Percentiles rank a stretch among this genome's conserved stretches.
Conservation (phyloP, 2,888 invertebrate species). For the Parelbella ahira region DNA sequence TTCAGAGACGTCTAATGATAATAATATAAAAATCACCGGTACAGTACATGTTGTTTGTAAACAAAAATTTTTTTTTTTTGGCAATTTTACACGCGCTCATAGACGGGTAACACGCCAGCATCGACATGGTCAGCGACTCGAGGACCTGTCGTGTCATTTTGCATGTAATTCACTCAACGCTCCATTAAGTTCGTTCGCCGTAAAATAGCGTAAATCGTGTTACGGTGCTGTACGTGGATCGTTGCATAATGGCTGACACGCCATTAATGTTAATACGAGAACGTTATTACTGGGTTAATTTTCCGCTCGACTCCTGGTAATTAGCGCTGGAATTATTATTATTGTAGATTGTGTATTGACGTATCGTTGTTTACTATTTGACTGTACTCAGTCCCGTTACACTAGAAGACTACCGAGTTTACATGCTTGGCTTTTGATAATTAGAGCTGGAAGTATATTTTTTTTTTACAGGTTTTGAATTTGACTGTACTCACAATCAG, state of each 20-base stretch:
- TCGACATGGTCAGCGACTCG: no score
- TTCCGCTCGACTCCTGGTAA: background rate
- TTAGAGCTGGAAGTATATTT: background rate
- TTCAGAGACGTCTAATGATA: no score
- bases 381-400: no score
- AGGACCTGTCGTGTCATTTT: slow-evolving; percentile 24
- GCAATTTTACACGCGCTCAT: no score
- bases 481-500: no score
- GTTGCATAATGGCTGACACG: slow-evolving; percentile 46
- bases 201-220: slow-evolving; percentile 53
- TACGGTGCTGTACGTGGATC: slow-evolving; percentile 42
- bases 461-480: no score
- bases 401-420: no score
- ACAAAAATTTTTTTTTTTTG: no score
- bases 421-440: no score
- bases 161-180: slow-evolving; percentile 45
- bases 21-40: no score
- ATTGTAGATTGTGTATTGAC: slow-evolving; percentile 6
- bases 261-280: slow-evolving; percentile 32
- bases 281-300: slow-evolving; percentile 11
- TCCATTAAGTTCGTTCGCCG: slow-evolving; percentile 45
- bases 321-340: slow-evolving; percentile 10
- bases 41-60: no score
- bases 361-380: slow-evolving; percentile 3
- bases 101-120: no score